Conservation (phyloP, 2,888 invertebrate species). For the Apamea sordens region DNA sequence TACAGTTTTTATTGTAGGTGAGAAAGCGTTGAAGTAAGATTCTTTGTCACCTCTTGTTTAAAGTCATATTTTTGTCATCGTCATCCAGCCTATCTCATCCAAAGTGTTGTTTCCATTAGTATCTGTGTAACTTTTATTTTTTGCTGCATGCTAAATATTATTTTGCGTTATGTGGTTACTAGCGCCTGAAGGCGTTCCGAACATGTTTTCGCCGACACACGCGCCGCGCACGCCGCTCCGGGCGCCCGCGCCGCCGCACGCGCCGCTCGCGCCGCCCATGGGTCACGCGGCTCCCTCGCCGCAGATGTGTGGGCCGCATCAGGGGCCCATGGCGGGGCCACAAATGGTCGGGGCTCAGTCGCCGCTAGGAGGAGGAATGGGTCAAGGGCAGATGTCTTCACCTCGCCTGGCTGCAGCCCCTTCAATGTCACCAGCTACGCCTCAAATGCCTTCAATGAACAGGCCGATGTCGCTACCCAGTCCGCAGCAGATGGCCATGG, state of each 20-base stretch:
- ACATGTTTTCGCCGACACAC: slow-evolving; percentile 86
- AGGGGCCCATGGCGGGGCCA: slow-evolving; percentile 80
- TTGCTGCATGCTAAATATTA: slow-evolving; percentile 73
- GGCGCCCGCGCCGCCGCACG: slow-evolving; percentile 80
- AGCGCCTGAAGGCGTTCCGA: slow-evolving; percentile 88
- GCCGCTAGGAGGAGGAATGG: slow-evolving; percentile 71
- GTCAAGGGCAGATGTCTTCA: slow-evolving; percentile 84
- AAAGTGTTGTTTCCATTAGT: slow-evolving; percentile 40
- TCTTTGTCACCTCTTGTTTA: not conserved
- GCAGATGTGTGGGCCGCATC: slow-evolving; percentile 75
- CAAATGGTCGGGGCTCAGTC: slow-evolving; percentile 76
- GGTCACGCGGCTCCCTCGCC: slow-evolving; percentile 67
- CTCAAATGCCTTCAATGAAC: slow-evolving; percentile 85
- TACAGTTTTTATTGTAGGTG: not conserved
- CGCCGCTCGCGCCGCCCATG: slow-evolving; percentile 77
- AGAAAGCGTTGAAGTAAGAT: not conserved
- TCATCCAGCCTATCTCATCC: slow-evolving; percentile 7
- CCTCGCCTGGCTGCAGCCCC: slow-evolving; percentile 86
- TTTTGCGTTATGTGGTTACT: slow-evolving; percentile 83
- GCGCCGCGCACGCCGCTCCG: slow-evolving; percentile 82
- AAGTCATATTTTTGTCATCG: not conserved
- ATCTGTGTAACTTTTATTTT: slow-evolving; percentile 66
- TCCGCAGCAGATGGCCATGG: slow-evolving; percentile 84
- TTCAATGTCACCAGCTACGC: slow-evolving; percentile 86
- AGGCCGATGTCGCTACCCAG: slow-evolving; percentile 85